These are phyloP conservation scores for Chymomyza amoena DNA, from an alignment of 2,888 invertebrate genomes.

Conservation along the genomic window DNA sequence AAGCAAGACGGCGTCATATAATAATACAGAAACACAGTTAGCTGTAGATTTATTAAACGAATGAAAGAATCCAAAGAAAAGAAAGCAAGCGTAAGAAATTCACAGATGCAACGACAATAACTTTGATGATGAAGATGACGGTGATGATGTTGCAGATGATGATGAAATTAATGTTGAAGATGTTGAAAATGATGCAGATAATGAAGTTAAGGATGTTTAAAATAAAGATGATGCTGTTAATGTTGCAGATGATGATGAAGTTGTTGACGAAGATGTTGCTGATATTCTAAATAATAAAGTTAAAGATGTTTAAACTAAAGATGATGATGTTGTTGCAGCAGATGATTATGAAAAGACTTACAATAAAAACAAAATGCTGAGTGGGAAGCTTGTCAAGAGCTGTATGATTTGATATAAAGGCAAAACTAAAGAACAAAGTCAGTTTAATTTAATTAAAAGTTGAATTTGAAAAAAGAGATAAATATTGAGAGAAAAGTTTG, in stretches of 20 bases:
- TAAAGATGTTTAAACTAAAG: too few species aligned
- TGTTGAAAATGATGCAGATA: too few species aligned
- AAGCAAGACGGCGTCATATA: conserved; percentile 15
- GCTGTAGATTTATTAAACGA: conserved; percentile 42
- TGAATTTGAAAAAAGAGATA: not conserved
- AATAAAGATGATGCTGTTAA: not conserved
- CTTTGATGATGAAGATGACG: too few species aligned
- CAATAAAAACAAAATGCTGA: not conserved
- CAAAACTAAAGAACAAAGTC: not conserved
- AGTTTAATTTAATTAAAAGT: not conserved
- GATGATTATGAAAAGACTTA: not conserved
- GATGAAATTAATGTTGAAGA: too few species aligned
- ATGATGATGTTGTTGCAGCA: not conserved
- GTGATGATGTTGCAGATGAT: too few species aligned
- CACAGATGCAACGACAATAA: not conserved
- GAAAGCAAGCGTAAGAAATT: conserved; percentile 22
- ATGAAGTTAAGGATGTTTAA: too few species aligned
- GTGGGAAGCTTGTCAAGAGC: not conserved
- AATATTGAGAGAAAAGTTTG: not conserved
- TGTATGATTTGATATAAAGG: not conserved
- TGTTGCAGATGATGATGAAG: not conserved
- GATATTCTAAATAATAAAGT: too few species aligned
- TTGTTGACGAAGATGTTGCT: too few species aligned
- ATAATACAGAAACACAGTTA: conserved; percentile 2
- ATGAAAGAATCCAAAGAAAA: not conserved